Evolutionary conservation across 2,888 invertebrate genomes (phyloP).

Genomic region (Rhingia campestris): DNA sequence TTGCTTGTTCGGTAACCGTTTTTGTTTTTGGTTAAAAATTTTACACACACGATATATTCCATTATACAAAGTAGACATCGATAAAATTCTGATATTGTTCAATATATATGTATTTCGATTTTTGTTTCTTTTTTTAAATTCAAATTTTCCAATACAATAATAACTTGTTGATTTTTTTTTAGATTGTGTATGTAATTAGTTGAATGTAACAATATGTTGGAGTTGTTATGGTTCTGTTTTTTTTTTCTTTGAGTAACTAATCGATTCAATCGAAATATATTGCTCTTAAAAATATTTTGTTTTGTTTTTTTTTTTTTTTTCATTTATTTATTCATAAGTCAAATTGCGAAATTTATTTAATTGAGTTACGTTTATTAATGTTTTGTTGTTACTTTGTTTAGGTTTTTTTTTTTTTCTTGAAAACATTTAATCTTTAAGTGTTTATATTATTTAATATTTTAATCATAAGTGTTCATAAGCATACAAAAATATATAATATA

Average conservation of each 20-base stretch:
- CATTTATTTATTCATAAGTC: slow-evolving; percentile 60
- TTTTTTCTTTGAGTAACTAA: slow-evolving; percentile 45
- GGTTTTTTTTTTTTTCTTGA: slow-evolving; percentile 24
- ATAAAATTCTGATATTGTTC: slow-evolving; percentile 68
- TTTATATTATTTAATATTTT: slow-evolving; percentile 44
- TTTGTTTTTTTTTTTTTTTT: slow-evolving; percentile 43
- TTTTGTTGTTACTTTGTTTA: slow-evolving; percentile 17
- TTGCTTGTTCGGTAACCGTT: slow-evolving; percentile 23
- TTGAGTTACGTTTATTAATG: slow-evolving; percentile 62
- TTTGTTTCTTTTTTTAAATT: slow-evolving; percentile 32
- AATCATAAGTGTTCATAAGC: slow-evolving; percentile 72
- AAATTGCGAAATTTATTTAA: slow-evolving; percentile 63
- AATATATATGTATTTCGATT: slow-evolving; percentile 38
- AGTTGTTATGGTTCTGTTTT: slow-evolving; percentile 35
- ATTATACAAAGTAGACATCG: slow-evolving; percentile 70
- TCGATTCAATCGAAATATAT: slow-evolving; percentile 65
- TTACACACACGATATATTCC: slow-evolving; percentile 68
- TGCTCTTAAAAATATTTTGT: slow-evolving; percentile 69
- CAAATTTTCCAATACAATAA: slow-evolving; percentile 65
- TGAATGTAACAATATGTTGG: slow-evolving; percentile 40
- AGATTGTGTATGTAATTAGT: slow-evolving; percentile 38
- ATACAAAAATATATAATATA: slow-evolving; percentile 73
- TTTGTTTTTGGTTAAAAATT: slow-evolving; percentile 43
- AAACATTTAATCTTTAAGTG: slow-evolving; percentile 56
- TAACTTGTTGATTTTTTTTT: slow-evolving; percentile 44